Base-by-base conservation (phyloP, 2,797 vertebrate species). In the Anguilla pacifica region DNA sequence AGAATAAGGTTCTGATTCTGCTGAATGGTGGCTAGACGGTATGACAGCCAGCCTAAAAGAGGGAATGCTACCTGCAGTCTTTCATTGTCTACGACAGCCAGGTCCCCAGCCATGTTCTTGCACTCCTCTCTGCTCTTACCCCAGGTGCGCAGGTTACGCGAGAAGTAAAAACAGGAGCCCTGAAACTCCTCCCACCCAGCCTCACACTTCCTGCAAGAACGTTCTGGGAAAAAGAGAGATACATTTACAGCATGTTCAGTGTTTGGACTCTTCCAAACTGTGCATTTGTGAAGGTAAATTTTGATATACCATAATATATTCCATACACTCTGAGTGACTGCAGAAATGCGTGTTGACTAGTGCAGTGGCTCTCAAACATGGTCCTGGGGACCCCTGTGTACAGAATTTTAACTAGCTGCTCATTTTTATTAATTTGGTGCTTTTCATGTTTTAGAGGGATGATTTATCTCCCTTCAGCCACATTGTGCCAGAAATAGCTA, bases 91-190 rank as follows among this genome's bases (percentile, higher is more conserved):
- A 96, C 89, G 31, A 95, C 55, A 11, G 92, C 96, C 93, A 97
- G 91, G 72, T 92, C 87, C 59, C 93, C 96, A 39, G 94, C 95
- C 43, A 28, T 85, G 0, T 28, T 15, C 53, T 81, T 87, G 88
- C 96, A 96, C 77, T 93, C 87, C 15, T 2, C 77, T 84, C 92
- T 89, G 90, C 95, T 94, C 19, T 91, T 0, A 0, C 84, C 72
- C 96, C 96, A 96, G 22, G 0, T 91, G 67, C 90, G 86, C 49
- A 93, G 89, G 19, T 25, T 0, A 0, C 79, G 90, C 51, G 96
- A 96, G 61, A 95, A 82, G 88, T 90, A 93, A 86, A 92, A 96
- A 86, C 96, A 97, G 0, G 88, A 92, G 0, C 7, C 28, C 15
- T 88, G 90, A 0, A 92, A 91, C 10, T 25, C 19, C 85, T 91